Conservation (phyloP, 2,797 vertebrate genomes). For the Chiloscyllium punctatum region DNA sequence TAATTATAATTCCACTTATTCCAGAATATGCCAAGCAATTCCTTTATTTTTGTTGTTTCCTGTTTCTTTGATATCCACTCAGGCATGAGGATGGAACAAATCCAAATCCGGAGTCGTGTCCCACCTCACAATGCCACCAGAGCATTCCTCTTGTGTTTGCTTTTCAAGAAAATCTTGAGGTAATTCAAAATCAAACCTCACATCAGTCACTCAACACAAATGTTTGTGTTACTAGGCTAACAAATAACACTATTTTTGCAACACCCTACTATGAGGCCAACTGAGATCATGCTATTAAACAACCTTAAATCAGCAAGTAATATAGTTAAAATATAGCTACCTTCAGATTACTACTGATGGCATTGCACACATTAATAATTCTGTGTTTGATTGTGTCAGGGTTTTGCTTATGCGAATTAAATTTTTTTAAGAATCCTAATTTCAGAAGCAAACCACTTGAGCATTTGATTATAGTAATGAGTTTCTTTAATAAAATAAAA, state of each 20-base stretch:
- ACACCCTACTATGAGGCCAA: neutral
- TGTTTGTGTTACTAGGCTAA: neutral
- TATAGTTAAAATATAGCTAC: neutral
- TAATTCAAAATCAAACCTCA: constrained; percentile 2
- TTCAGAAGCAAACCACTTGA: neutral
- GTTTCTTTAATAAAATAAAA: no score
- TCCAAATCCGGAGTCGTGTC: neutral
- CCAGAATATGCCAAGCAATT: neutral
- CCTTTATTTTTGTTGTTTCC: neutral
- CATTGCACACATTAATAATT: neutral
- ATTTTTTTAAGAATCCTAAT: neutral
- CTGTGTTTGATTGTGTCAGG: neutral
- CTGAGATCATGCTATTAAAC: neutral
- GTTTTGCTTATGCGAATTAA: neutral
- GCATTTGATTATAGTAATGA: neutral
- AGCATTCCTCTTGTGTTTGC: no score
- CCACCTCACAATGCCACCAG: neutral
- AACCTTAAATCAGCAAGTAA: neutral
- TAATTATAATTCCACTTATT: neutral
- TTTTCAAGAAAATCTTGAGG: neutral
- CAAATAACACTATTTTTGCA: neutral
- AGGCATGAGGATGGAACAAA: neutral
- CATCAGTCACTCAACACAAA: neutral
- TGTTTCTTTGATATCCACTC: neutral
- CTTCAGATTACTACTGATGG: neutral